Evolutionary conservation across 2,888 invertebrate species (phyloP), one percentile per base, ranked within the genome.

Genomic region (Tiphia femorata): DNA sequence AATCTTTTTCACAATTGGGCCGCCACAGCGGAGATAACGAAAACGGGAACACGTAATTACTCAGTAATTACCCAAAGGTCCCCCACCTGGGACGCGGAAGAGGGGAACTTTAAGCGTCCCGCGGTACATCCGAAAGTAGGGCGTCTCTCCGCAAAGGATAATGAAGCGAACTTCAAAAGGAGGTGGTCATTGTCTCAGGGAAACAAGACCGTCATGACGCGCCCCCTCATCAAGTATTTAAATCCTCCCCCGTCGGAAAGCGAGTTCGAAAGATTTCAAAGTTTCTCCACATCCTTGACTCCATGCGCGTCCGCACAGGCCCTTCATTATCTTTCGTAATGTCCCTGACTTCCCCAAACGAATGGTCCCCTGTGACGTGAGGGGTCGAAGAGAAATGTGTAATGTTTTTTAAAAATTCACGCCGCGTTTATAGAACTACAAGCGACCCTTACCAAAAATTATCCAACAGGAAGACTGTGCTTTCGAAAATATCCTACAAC

Each of bases 21-120:
- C 10, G 17, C 35, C 42, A 14, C n/a, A n/a, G 33, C 30, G 17
- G n/a, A 25, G 50, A 50, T 41, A 44, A 46, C 38, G 54, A 23
- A 41, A 50, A 42, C 27, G 44, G 59, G 52, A 58, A 47, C 49
- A 17, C 33, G 52, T 25, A 53, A 53, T 53, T 47, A 53, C 37
- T 40, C 30, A 38, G 54, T 46, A 64, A 64, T 67, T 62, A 58
- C 37, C n/a, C 46, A 43, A 50, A 55, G 53, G n/a, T n/a, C n/a
- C n/a, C n/a, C 51, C 59, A 14, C n/a, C 38, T 35, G 49, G 50
- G 38, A 35, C 54, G 47, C 52, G 44, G 40, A 50, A 58, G 52
- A n/a, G n/a, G n/a, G n/a, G 51, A 49, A 57, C 41, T 46, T 46
- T 53, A 27, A 49, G 21, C 37, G 4, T 29, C 27, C 42, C n/a